phyloP scores from a whole-genome alignment of 2,888 invertebrate species.

The Eupithecia tripunctaria region DNA sequence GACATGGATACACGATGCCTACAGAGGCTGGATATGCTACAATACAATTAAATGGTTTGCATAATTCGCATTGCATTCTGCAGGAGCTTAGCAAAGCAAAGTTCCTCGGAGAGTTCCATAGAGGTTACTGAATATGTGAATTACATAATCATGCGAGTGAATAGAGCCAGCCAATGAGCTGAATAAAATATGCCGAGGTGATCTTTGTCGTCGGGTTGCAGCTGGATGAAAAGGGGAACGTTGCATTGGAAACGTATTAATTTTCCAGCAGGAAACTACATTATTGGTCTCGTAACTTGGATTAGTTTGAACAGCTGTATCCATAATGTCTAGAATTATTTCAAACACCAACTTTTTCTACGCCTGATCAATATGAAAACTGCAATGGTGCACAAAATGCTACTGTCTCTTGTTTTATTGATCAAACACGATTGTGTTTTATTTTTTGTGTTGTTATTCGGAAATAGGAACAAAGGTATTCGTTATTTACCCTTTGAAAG shows the following conservation, averaged over 20 bases:
- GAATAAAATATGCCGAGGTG: constrained; percentile 26
- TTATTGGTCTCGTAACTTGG: not conserved
- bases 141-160: constrained; percentile 38
- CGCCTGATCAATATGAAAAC: not conserved
- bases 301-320: not conserved
- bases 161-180: constrained; percentile 31
- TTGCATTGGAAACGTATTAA: not conserved
- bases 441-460: not conserved
- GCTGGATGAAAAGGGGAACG: constrained; percentile 7
- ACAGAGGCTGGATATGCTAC: constrained; percentile 62
- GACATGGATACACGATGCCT: constrained; percentile 59
- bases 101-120: constrained; percentile 38
- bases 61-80: constrained; percentile 64
- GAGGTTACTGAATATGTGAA: constrained; percentile 42
- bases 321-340: not conserved
- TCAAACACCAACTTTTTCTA: not conserved
- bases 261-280: not conserved
- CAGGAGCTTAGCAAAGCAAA: constrained; percentile 41
- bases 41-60: constrained; percentile 74
- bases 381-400: not conserved
- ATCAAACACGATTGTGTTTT: not conserved
- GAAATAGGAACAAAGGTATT: not conserved
- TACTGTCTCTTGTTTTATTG: not conserved
- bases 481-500: not conserved
- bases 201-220: constrained; percentile 27